Conservation (phyloP, 2,113 vertebrate species). For the Cairina moschata region DNA sequence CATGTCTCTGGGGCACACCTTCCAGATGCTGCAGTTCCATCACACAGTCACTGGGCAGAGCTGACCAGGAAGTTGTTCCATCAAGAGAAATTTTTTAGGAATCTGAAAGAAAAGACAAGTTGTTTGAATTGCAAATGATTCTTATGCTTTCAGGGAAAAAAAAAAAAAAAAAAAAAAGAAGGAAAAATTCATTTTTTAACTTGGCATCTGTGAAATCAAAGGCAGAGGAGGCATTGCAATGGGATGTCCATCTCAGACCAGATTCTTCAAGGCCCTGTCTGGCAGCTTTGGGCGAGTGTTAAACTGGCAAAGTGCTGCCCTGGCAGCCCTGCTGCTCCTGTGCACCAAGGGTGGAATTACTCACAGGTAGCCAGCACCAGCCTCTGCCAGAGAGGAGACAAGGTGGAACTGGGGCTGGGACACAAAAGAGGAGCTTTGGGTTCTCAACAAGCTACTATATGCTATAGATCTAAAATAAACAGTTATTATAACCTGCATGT, state of each 20-base stretch:
- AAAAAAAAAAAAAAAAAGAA: too few relatives aligned
- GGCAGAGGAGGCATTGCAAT: background rate
- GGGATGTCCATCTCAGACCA: background rate
- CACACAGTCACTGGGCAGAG: background rate
- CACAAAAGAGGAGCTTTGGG: background rate
- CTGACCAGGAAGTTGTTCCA: background rate
- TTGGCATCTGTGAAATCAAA: background rate
- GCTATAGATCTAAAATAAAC: background rate
- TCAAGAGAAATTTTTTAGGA: background rate
- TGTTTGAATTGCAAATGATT: background rate
- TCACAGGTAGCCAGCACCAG: background rate
- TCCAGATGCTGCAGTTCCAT: background rate
- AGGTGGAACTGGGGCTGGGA: background rate
- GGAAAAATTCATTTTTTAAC: background rate
- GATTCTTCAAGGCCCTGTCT: background rate
- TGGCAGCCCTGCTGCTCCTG: background rate
- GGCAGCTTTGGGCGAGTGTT: background rate
- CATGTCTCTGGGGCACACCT: background rate
- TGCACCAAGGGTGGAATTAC: background rate
- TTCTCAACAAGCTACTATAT: background rate
- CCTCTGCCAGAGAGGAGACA: background rate
- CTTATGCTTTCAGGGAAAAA: background rate
- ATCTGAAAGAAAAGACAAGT: background rate
- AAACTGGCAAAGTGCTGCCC: background rate
- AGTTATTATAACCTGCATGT: background rate